A percentile compares a stretch with the other conserved stretches of the same genome.
phyloP scores from a whole-genome alignment of 2,113 vertebrate species.

The Marcusenius ussheri region DNA sequence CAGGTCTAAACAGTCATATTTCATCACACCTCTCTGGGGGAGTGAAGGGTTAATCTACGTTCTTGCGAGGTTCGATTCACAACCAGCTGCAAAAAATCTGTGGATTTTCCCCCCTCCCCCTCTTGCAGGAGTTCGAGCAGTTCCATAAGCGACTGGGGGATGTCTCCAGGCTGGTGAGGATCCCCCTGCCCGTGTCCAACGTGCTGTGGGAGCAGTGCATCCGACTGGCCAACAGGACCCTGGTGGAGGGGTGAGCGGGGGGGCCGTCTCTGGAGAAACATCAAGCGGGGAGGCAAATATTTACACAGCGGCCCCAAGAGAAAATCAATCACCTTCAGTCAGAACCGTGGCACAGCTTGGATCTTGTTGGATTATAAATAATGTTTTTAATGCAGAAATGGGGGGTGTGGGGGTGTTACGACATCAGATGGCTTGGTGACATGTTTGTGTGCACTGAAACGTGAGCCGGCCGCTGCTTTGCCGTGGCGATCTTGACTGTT shows the following conservation, averaged over 20 bases:
- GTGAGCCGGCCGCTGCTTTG: conserved; percentile 21
- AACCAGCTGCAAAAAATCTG: background rate
- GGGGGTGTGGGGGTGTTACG: background rate
- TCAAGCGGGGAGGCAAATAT: background rate
- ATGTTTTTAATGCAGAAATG: background rate
- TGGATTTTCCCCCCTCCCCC: conserved; percentile 5
- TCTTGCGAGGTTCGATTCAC: background rate
- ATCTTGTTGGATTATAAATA: background rate
- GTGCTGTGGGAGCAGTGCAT: conserved; percentile 99
- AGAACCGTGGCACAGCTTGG: background rate
- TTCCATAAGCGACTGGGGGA: conserved; percentile 82
- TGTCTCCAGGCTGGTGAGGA: conserved; percentile 84
- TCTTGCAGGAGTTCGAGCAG: conserved; percentile 85
- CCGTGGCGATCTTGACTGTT: background rate
- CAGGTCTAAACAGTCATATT: background rate
- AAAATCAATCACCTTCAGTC: background rate
- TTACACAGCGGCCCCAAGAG: background rate
- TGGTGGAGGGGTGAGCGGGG: conserved; percentile 85
- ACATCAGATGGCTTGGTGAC: conserved; percentile 24
- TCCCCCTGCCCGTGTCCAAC: conserved; percentile 90
- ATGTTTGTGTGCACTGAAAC: background rate
- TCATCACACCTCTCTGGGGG: background rate
- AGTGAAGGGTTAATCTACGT: background rate
- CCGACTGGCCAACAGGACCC: conserved; percentile 90
- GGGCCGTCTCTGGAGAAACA: background rate